phyloP scores from a whole-genome alignment of 1,140 invertebrate genomes.

The Drosophila tropicalis region DNA sequence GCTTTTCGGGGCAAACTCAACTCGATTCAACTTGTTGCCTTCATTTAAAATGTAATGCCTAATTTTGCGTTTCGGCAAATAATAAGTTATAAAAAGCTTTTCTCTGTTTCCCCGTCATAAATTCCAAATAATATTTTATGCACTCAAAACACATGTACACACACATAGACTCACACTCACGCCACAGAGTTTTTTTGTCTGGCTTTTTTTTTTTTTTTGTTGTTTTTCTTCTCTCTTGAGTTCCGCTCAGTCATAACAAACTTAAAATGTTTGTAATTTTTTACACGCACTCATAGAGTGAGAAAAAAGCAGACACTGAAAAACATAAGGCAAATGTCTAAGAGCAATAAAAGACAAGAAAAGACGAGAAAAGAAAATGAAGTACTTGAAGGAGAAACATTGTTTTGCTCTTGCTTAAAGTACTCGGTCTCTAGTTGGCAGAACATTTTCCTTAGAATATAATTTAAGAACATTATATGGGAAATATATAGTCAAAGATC shows the following conservation, averaged over 20 bases:
- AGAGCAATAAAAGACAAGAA: conserved; percentile 30
- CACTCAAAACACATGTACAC: conserved; percentile 17
- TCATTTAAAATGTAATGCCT: conserved; percentile 44
- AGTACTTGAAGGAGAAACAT: not conserved
- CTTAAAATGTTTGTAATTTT: conserved; percentile 72
- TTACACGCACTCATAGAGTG: conserved; percentile 29
- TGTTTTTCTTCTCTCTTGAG: conserved; percentile 1
- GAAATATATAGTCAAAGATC: conserved; percentile 10
- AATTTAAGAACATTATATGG: not conserved
- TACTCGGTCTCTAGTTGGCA: not conserved
- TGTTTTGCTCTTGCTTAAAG: conserved; percentile 29
- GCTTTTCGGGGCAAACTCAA: not conserved
- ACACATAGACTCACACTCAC: not conserved
- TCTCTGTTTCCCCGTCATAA: conserved; percentile 43
- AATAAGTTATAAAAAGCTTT: conserved; percentile 56
- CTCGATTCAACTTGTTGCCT: conserved; percentile 23
- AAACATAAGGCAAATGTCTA: conserved; percentile 60
- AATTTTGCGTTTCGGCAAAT: conserved; percentile 49
- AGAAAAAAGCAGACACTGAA: conserved; percentile 16
- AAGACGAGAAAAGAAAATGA: conserved; percentile 31
- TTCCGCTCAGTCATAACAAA: conserved; percentile 42
- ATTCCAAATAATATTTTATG: conserved; percentile 62
- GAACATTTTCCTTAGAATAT: not conserved
- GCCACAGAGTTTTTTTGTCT: conserved; percentile 22
- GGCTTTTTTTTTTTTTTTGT: conserved; percentile 45